phyloP scores from a whole-genome alignment of 2,797 vertebrate species.

The Astyanax mexicanus region DNA sequence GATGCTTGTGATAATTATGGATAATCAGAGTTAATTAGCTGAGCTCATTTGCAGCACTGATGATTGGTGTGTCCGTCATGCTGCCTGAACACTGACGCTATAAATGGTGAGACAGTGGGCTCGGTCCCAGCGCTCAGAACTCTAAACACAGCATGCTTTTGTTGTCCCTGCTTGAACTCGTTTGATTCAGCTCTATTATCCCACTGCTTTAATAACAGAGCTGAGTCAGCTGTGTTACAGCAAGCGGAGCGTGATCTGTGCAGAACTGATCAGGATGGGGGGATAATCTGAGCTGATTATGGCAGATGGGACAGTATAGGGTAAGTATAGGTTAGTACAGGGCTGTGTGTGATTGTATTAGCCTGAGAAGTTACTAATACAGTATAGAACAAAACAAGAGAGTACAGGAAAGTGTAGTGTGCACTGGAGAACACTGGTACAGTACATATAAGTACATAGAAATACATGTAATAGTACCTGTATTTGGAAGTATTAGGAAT shows the following conservation, averaged over 20 bases:
- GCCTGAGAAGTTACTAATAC: no score
- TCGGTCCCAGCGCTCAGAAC: background rate
- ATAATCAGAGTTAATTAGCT: constrained; percentile 43
- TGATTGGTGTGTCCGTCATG: constrained; percentile 1
- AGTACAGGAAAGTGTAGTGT: no score
- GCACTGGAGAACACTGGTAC: no score
- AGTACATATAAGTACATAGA: background rate
- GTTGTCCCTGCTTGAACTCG: background rate
- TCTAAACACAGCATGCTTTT: background rate
- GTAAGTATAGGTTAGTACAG: background rate
- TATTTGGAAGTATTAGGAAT: no score
- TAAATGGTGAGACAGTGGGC: background rate
- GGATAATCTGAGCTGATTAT: background rate
- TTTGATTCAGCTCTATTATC: background rate
- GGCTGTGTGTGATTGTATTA: background rate
- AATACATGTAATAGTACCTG: no score
- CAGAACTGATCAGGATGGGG: background rate
- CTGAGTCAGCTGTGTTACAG: background rate
- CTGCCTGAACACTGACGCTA: background rate
- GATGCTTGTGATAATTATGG: constrained; percentile 40
- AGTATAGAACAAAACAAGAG: background rate
- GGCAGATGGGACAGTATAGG: background rate
- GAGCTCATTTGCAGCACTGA: background rate
- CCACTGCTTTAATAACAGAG: background rate
- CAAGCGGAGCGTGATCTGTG: no score